Conservation (phyloP, 2,113 vertebrate species). For the Amphiprion ocellaris region DNA sequence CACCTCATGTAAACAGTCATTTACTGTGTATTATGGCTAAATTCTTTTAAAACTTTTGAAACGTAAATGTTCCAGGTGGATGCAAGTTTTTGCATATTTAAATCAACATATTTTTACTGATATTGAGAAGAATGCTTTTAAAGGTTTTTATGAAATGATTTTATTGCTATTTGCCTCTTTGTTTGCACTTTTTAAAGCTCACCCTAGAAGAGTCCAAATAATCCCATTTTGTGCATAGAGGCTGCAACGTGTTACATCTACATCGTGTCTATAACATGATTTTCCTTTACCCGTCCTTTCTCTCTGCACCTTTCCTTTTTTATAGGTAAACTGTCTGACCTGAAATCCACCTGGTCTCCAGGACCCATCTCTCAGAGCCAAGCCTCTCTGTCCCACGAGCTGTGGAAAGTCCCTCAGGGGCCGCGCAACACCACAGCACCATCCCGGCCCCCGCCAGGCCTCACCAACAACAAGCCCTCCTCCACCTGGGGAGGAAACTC, state of each 20-base stretch:
- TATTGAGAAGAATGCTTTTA: too few species aligned
- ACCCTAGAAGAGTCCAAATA: too few species aligned
- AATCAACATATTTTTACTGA: too few species aligned
- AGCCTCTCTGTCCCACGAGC: conserved; percentile 94
- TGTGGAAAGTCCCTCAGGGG: conserved; percentile 94
- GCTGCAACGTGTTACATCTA: too few species aligned
- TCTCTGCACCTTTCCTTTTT: not conserved
- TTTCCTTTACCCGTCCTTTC: not conserved
- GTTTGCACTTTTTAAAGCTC: too few species aligned
- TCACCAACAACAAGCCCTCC: conserved; percentile 94
- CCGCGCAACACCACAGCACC: conserved; percentile 92
- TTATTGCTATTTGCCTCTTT: too few species aligned
- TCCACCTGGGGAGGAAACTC: conserved; percentile 95
- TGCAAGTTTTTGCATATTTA: too few species aligned
- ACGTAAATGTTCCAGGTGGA: too few species aligned
- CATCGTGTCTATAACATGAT: not conserved
- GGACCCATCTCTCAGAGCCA: conserved; percentile 94
- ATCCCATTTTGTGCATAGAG: too few species aligned
- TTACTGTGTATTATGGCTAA: too few species aligned
- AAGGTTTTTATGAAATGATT: too few species aligned
- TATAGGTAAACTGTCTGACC: conserved; percentile 95
- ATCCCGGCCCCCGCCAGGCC: conserved; percentile 94
- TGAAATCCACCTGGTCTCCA: conserved; percentile 97
- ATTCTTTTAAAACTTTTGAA: too few species aligned
- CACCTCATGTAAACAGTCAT: not conserved